A percentile compares a stretch with the other conserved stretches of the same genome.
phyloP scores from a whole-genome alignment of 2,888 invertebrate genomes.

The Agrochola macilenta region DNA sequence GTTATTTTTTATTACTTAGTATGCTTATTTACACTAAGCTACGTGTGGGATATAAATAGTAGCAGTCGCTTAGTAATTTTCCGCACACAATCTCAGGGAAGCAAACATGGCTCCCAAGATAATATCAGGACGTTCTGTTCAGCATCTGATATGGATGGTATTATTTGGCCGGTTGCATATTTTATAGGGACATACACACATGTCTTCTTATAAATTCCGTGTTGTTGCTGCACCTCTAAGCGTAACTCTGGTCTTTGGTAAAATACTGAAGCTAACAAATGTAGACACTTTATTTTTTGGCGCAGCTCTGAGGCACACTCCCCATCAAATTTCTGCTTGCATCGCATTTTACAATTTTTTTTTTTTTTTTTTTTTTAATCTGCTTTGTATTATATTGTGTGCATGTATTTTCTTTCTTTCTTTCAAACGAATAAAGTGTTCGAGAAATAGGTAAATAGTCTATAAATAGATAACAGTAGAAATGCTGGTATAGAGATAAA shows the following conservation, averaged over 20 bases:
- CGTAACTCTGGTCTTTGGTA: neutral
- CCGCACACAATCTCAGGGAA: constrained; percentile 16
- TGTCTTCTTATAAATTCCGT: constrained; percentile 4
- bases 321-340: too few species aligned
- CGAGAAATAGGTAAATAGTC: neutral
- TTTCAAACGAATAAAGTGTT: neutral
- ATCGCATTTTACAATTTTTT: too few species aligned
- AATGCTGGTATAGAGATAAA: neutral
- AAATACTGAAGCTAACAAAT: neutral
- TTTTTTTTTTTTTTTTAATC: too few species aligned
- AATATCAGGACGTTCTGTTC: constrained; percentile 3
- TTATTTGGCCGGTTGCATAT: constrained; percentile 34
- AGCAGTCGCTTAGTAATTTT: neutral
- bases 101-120: constrained; percentile 26
- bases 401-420: too few species aligned
- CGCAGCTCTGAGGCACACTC: too few species aligned
- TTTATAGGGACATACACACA: constrained; percentile 10
- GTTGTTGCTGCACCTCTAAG: neutral
- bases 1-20: too few species aligned
- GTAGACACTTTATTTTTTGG: too few species aligned
- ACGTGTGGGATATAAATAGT: constrained; percentile 37
- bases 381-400: too few species aligned
- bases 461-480: too few species aligned
- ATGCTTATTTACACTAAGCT: constrained; percentile 27
- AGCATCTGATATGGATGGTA: constrained; percentile 16